Evolutionary conservation across 2,888 invertebrate genomes (phyloP), one percentile per base, ranked within the genome.

Genomic region (Neria commutata): DNA sequence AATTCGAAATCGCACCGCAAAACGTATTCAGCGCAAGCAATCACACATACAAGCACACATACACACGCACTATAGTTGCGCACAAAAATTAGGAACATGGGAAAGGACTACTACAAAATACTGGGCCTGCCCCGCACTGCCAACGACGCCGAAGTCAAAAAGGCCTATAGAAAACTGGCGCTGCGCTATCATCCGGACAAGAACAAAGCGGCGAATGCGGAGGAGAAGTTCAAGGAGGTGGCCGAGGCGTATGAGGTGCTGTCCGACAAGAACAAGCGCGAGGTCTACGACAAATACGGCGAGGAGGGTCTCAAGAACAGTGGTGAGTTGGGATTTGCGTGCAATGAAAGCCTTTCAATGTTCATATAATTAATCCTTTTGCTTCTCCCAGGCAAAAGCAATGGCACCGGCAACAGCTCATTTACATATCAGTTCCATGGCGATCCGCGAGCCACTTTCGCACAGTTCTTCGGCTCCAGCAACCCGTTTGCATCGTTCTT

Each of bases 131-230:
- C 87, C 56, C 93, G 91, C 84, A 90, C 89, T 73, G 96, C 98
- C 52, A 88, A 89, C 61, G 98, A 98, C 70, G 98, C 98, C 75
- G 98, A 98, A 81, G 95, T 99, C 75, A 97, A 97, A 83, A 98
- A 97, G 80, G 95, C 97, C 3, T 98, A 98, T 81, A 88, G 96
- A 71, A 94, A 98, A 84, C 85, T 98, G 82, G 99, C 99, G 17
- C 84, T 99, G 60, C 97, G 97, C 80, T 99, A 94, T 83, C 99
- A 99, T 84, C 99, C 99, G 24, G 99, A 99, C 81, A 99, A 99
- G 83, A 99, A 99, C 83, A 97, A 97, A 85, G 86, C 91, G 1
- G 83, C 95, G 17, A 95, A 94, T 62, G 98, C 98, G 0, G 98
- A 98, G 81, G 97, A 97, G 74, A 90, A 91, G 74, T 98, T 98